Conservation (phyloP, 2,113 vertebrate genomes). For the Trichomycterus rosablanca region DNA sequence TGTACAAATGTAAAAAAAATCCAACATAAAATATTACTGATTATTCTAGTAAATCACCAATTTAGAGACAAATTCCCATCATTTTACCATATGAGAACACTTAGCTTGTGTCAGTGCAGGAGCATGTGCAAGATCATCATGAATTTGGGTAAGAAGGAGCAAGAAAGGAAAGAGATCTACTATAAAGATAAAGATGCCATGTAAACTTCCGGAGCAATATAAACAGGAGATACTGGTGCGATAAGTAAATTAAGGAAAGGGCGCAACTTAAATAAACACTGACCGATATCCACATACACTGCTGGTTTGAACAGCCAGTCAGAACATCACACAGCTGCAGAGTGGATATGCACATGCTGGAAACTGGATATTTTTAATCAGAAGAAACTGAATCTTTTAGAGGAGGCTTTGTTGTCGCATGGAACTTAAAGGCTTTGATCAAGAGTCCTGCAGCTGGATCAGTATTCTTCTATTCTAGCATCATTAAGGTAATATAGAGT, state of each 20-base stretch:
- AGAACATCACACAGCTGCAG: constrained; percentile 2
- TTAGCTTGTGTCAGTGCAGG: no score
- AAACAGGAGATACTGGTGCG: constrained; percentile 66
- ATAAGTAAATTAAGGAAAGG: constrained; percentile 74
- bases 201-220: constrained; percentile 55
- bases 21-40: no score
- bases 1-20: no score
- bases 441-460: neutral
- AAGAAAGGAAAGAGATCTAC: constrained; percentile 30
- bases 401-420: no score
- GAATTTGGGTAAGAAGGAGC: neutral
- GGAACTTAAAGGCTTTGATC: neutral
- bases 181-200: constrained; percentile 55
- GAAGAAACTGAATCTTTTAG: no score
- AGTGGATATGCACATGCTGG: neutral
- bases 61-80: no score
- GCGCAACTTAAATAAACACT: constrained; percentile 66
- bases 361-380: no score
- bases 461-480: no score
- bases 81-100: no score
- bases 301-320: neutral
- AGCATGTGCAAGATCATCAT: no score
- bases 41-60: no score
- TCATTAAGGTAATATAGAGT: no score
- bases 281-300: constrained; percentile 36